Evolutionary conservation across 2,888 invertebrate species (phyloP).

Genomic region (Melipona bicolor): DNA sequence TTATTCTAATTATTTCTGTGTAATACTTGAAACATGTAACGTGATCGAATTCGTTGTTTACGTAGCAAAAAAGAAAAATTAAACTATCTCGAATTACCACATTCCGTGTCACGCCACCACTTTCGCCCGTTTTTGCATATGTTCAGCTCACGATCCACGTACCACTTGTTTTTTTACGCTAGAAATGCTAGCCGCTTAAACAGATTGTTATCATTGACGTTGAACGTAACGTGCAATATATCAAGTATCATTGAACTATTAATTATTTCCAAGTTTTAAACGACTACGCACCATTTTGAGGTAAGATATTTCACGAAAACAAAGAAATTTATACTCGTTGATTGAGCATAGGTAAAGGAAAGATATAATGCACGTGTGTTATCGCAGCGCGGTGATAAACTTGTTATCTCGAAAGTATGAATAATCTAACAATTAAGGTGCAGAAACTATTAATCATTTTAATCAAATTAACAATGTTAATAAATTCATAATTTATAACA

Average conservation of each 20-base stretch:
- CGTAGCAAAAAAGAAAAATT: neutral
- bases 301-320: neutral
- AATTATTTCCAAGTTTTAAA: neutral
- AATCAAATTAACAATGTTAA: neutral
- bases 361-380: too few relatives aligned
- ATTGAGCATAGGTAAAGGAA: neutral
- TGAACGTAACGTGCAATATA: neutral
- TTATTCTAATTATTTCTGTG: neutral
- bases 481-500: neutral
- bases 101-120: neutral
- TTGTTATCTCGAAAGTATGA: neutral
- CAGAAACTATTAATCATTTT: neutral
- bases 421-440: neutral
- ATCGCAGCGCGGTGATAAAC: neutral
- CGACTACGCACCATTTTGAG: neutral
- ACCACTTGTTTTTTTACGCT: neutral
- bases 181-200: neutral
- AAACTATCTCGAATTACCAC: neutral
- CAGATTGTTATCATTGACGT: neutral
- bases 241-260: neutral
- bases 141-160: neutral
- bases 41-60: neutral
- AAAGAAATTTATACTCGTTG: neutral
- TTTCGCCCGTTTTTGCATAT: neutral
- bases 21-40: neutral